phyloP scores from a whole-genome alignment of 2,797 vertebrate genomes.

The Okamejei kenojei region DNA sequence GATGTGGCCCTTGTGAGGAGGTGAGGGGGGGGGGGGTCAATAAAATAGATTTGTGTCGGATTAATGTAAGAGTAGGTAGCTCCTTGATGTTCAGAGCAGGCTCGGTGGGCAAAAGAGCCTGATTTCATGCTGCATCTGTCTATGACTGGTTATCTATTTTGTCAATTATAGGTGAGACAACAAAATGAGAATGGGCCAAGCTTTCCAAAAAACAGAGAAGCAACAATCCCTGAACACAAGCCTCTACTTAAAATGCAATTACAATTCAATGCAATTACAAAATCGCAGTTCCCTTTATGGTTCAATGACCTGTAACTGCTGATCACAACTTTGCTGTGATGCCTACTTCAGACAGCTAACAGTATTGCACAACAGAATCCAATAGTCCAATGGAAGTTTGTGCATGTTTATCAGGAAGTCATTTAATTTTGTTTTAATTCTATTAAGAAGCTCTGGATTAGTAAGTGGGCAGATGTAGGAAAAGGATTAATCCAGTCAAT shows the following conservation, averaged over 20 bases:
- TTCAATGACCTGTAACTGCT: background rate
- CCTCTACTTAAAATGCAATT: background rate
- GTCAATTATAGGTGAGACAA: background rate
- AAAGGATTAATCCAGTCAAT: background rate
- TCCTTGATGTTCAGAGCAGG: too few relatives aligned
- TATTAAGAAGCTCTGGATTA: background rate
- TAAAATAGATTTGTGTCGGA: too few relatives aligned
- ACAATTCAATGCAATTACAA: too few relatives aligned
- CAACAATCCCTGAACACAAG: background rate
- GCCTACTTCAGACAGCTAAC: background rate
- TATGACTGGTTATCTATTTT: background rate
- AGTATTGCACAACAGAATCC: background rate
- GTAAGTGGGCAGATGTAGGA: background rate
- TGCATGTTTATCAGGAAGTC: background rate
- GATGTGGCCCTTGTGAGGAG: too few relatives aligned
- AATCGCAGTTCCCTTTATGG: background rate
- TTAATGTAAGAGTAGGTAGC: too few relatives aligned
- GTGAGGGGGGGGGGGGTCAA: too few relatives aligned
- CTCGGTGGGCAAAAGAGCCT: too few relatives aligned
- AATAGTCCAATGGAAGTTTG: background rate
- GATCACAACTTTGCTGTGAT: background rate
- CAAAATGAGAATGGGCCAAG: background rate
- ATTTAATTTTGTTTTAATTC: background rate
- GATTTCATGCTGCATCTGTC: too few relatives aligned
- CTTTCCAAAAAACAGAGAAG: background rate